phyloP scores from a whole-genome alignment of 2,888 invertebrate genomes.

The Maniola hyperantus region DNA sequence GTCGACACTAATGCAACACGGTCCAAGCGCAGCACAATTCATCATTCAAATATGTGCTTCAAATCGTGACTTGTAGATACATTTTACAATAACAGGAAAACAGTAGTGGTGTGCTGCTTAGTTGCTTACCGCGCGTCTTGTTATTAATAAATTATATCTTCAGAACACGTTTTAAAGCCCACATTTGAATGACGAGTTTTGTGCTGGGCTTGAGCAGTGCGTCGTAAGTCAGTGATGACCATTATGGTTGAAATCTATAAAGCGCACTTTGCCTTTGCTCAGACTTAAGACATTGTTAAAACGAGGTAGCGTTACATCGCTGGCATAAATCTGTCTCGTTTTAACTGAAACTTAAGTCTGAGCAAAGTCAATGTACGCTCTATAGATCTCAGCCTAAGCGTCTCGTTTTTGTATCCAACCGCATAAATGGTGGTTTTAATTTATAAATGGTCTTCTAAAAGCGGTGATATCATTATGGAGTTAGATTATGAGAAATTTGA shows the following conservation, averaged over 20 bases:
- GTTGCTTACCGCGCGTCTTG: neutral
- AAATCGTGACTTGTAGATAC: neutral
- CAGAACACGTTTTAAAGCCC: neutral
- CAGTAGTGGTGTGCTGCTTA: neutral
- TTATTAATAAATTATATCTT: neutral
- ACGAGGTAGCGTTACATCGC: no score
- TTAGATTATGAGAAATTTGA: slow-evolving; percentile 67
- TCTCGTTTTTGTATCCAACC: slow-evolving; percentile 42
- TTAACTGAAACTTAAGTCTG: no score
- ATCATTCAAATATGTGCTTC: neutral
- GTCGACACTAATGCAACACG: neutral
- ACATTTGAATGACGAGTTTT: neutral
- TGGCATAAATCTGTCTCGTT: no score
- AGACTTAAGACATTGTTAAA: no score
- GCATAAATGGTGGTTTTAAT: slow-evolving; percentile 53
- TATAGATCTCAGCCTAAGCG: no score
- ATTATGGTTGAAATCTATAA: no score
- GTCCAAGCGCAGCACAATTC: neutral
- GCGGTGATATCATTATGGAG: slow-evolving; percentile 65
- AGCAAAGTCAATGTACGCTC: no score
- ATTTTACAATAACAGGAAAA: neutral
- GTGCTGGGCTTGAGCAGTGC: neutral
- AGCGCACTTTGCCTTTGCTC: no score
- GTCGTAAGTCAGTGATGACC: neutral
- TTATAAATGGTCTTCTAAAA: slow-evolving; percentile 69